Base-by-base conservation (phyloP, 2,888 invertebrate species). In the Cerceris ruficornis region DNA sequence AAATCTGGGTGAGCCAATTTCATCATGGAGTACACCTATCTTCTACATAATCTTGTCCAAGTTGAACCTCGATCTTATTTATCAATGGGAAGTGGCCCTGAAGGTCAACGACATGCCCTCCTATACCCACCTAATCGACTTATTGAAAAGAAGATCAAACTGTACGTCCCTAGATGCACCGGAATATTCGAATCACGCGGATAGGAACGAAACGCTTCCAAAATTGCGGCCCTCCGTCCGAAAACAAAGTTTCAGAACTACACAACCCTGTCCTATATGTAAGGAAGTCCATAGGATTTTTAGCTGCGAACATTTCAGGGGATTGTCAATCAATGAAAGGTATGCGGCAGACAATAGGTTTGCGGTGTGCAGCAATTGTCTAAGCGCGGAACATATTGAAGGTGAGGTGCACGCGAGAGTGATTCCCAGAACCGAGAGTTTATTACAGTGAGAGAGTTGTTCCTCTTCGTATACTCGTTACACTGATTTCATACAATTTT, bases 331-430 rank as follows among this genome's bases (percentile, higher is more conserved):
- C 57, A n/a, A 46, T 11, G 69, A 69, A 43, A 39, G 60, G 5
- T 39, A 49, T 15, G 49, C 41, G 7, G 7, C 14, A 2, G 60
- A 15, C 6, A 49, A 49, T 2, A 59, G 49, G 15, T 1, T n/a
- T 15, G 13, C 49, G 6, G 1, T 69, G 9, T 69, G 69, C 50
- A 4, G 1, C 2, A 69, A 69, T 28, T 69, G 60, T 69, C 15
- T 69, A 13, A 6, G 52, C 4, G 39, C 2, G 11, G 39, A 39
- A 2, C 69, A n/a, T n/a, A n/a, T n/a, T n/a, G n/a, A n/a, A n/a
- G n/a, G n/a, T n/a, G n/a, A n/a, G n/a, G n/a, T n/a, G n/a, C n/a
- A n/a, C n/a, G n/a, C n/a, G n/a, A n/a, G n/a, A n/a, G n/a, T n/a
- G n/a, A n/a, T n/a, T n/a, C n/a, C n/a, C n/a, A n/a, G n/a, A n/a